These are phyloP conservation scores for Parotocinclus haroldoi DNA, from an alignment of 2,797 vertebrate species.

Conservation along the genomic window DNA sequence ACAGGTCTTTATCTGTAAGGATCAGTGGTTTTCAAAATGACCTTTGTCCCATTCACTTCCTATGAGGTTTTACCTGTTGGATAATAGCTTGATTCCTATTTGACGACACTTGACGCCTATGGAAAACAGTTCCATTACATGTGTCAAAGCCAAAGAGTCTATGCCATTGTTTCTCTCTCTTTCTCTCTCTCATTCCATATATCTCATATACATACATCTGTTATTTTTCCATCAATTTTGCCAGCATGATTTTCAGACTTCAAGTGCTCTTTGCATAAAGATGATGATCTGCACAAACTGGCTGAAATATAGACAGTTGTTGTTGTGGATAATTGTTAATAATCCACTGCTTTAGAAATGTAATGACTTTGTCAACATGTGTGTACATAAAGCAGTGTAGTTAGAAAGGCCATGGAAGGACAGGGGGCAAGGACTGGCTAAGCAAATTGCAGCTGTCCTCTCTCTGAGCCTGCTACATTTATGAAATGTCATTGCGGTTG, in stretches of 20 bases:
- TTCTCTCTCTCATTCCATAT: neutral
- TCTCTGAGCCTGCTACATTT: constrained; percentile 60
- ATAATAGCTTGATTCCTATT: constrained; percentile 49
- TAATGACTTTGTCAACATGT: neutral
- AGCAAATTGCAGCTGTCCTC: constrained; percentile 52
- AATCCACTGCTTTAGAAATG: too few species aligned
- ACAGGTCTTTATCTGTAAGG: constrained; percentile 35
- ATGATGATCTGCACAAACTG: too few species aligned
- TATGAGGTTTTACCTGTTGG: constrained; percentile 64
- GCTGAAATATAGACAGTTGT: too few species aligned
- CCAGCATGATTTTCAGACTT: too few species aligned
- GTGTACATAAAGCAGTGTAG: neutral
- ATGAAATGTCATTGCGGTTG: constrained; percentile 71
- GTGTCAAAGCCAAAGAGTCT: neutral
- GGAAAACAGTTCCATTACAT: constrained; percentile 5
- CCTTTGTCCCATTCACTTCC: constrained; percentile 51
- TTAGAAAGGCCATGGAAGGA: constrained; percentile 8
- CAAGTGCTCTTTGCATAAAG: too few species aligned
- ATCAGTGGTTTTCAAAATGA: constrained; percentile 32
- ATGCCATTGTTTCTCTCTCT: neutral
- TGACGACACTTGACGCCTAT: constrained; percentile 11
- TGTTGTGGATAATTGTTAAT: too few species aligned
- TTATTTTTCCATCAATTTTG: too few species aligned
- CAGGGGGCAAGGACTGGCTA: constrained; percentile 1
- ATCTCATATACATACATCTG: too few species aligned